Evolutionary conservation across 2,888 invertebrate genomes (phyloP), one percentile per base, ranked within the genome.

Genomic region (Oscheius myriophilus): DNA sequence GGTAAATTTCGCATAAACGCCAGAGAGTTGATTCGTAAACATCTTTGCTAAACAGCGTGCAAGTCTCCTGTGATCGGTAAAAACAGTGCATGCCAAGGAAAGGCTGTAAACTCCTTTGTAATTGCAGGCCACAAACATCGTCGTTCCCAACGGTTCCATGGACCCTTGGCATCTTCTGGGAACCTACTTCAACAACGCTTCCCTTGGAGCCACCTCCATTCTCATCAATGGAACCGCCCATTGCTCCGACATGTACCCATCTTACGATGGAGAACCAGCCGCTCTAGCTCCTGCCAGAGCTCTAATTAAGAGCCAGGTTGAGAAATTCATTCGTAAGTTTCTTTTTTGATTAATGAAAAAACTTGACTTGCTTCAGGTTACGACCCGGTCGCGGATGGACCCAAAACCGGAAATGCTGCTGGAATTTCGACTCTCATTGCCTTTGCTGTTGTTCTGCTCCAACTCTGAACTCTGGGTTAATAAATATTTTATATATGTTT

Each of bases 111-210:
- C 26, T 9, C 41, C 33, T 26, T 55, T 26, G 11, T 12, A 26
- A 18, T 26, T 62, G 46, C 39, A 75, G 73, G 77, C 78, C 1
- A 72, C 75, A 0, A 81, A 82, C 51, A 73, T 82, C n/a, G 81
- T 83, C 14, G 70, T 82, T 18, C 81, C 82, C 2, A 83, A 83
- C 66, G 83, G 83, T 0, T 76, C 78, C 6, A 63, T 80, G 14
- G 83, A 83, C 54, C 83, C 83, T n/a, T 83, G 83, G 82, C 82
- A 82, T 52, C 75, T 78, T 12, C 66, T 83, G 16, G 83, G 83
- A 33, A 67, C 69, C 33, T 79, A 81, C 41, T 58, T 53, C 9
- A 51, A 25, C 2, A 45, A 68, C 12, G 53, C 43, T 11, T 43
- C 58, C 16, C 26, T 52, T 42, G 26, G 51, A 11, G 62, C 64